A percentile compares a stretch with the other conserved stretches of the same genome.
These are phyloP conservation scores for Chascanopsetta lugubris DNA, from an alignment of 2,113 vertebrate species.

Conservation along the genomic window DNA sequence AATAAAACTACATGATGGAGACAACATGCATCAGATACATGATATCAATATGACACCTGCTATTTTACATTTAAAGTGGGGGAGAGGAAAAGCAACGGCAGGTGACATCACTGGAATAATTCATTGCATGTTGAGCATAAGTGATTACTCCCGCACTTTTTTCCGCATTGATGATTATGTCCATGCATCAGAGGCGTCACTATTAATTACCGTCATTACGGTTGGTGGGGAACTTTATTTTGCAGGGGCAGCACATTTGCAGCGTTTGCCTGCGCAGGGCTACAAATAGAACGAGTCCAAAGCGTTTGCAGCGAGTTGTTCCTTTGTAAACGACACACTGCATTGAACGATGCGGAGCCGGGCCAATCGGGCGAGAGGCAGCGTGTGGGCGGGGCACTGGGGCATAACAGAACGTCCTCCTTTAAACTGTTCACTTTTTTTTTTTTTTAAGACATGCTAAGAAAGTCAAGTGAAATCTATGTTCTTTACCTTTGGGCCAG, in stretches of 20 bases:
- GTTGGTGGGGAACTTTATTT: constrained; percentile 14
- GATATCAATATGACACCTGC: constrained; percentile 17
- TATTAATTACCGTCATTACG: constrained; percentile 22
- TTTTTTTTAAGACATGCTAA: neutral
- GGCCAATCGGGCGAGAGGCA: constrained; percentile 43
- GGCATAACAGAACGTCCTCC: constrained; percentile 47
- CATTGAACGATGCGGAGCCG: constrained; percentile 49
- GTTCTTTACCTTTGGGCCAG: constrained; percentile 10
- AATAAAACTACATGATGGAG: constrained; percentile 12
- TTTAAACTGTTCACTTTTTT: constrained; percentile 23
- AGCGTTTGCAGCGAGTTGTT: constrained; percentile 52
- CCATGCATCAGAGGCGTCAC: constrained; percentile 12
- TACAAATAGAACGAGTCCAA: neutral
- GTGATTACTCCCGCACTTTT: constrained; percentile 9
- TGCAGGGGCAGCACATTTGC: neutral
- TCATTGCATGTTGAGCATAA: neutral
- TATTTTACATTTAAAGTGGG: constrained; percentile 48
- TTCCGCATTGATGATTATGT: constrained; percentile 11
- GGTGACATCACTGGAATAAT: constrained; percentile 16
- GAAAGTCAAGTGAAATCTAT: neutral
- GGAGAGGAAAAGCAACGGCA: constrained; percentile 12
- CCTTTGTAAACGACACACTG: constrained; percentile 61
- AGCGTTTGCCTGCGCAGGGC: constrained; percentile 10
- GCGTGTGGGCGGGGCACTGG: constrained; percentile 59
- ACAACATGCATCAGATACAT: constrained; percentile 3